Base-by-base conservation (phyloP, 2,888 invertebrate species). In the Nomada ruficornis region DNA sequence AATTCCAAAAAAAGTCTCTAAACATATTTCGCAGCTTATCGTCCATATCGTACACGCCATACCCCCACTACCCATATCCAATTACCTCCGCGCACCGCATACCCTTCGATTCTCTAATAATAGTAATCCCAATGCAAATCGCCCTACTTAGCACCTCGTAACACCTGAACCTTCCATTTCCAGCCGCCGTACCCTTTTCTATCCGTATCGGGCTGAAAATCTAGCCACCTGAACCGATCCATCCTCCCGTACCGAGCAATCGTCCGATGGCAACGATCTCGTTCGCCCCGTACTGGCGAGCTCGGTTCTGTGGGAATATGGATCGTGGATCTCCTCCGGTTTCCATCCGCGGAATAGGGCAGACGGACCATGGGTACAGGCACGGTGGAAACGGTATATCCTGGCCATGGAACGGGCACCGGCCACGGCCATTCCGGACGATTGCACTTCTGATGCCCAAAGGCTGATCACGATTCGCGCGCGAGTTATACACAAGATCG, bases 391-490 rank as follows among this genome's bases (percentile, higher is more conserved):
- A 87, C 87, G 86, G 82, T 87, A 86, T 82, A 81, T 84, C 82
- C 80, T 57, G 85, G 71, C 73, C 76, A 78, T 74, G 80, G 77
- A 83, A 82, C 86, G 78, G 79, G 77, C 85, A 85, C 85, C 77
- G 76, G 74, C 84, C 74, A 77, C 77, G 76, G 84, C 81, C 77
- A 88, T 88, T 90, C 88, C 87, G 89, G 87, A 88, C 89, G 89
- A 89, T 89, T 89, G 91, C 87, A 88, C 89, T 86, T 86, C 78
- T 88, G 84, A 86, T 90, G 89, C 89, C 91, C 90, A 88, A 90
- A 90, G 92, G 91, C 91, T 88, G 91, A 92, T 92, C 92, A 92
- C 92, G 92, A 92, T 91, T 91, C 83, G 80, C 82, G 83, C 86
- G 84, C 84, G 85, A 89, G 84, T 89, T 89, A 86, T 87, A 87